Percentiles rank a stretch among this genome's conserved stretches.
These are phyloP conservation scores for Strigamia maritima DNA, from an alignment of 2,888 invertebrate genomes.

Conservation along the genomic window DNA sequence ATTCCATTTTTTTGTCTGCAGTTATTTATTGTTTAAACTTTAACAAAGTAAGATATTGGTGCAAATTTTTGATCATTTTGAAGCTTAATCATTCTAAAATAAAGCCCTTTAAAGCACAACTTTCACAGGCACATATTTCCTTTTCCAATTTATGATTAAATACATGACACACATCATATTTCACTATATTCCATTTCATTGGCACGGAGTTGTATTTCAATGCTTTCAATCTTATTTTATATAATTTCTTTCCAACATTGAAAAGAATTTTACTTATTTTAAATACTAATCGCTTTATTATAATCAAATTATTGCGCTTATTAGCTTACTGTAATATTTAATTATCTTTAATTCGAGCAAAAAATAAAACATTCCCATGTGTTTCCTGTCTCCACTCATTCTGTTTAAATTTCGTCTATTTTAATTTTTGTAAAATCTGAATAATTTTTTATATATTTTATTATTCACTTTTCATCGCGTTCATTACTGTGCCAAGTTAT, in stretches of 20 bases:
- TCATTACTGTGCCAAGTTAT: not conserved
- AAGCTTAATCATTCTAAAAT: too few relatives aligned
- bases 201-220: too few relatives aligned
- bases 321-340: not conserved
- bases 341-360: conserved; percentile 26
- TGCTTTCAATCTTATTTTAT: not conserved
- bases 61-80: too few relatives aligned
- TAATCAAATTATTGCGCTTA: not conserved
- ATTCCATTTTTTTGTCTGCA: too few relatives aligned
- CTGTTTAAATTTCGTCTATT: not conserved
- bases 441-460: not conserved
- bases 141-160: too few relatives aligned
- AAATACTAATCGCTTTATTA: not conserved
- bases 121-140: too few relatives aligned
- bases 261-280: not conserved
- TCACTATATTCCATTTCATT: too few relatives aligned
- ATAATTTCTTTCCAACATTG: not conserved
- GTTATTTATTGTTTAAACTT: too few relatives aligned
- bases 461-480: not conserved
- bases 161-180: too few relatives aligned
- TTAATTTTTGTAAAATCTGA: not conserved
- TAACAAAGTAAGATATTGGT: too few relatives aligned
- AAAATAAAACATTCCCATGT: conserved; percentile 32
- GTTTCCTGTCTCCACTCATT: conserved; percentile 17
- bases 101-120: too few relatives aligned